Evolutionary conservation across 2,888 invertebrate species (phyloP).

Genomic region (Tinea trinotella): DNA sequence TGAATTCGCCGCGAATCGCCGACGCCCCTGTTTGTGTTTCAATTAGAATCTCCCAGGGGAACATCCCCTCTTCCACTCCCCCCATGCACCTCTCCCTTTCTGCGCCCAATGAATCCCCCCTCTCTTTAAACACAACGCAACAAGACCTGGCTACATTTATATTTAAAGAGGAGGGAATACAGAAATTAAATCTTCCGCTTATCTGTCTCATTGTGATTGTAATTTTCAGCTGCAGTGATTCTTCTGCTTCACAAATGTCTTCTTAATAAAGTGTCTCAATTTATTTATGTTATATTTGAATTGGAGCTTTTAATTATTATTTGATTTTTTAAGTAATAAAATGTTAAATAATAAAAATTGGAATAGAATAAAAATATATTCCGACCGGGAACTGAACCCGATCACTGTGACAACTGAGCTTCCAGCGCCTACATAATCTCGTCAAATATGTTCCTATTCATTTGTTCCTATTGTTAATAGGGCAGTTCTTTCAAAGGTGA

Average conservation of each 20-base stretch:
- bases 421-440: too few species aligned
- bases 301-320: neutral
- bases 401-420: too few species aligned
- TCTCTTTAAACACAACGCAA: slow-evolving; percentile 48
- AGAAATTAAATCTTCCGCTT: slow-evolving; percentile 58
- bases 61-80: slow-evolving; percentile 18
- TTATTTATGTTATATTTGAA: neutral
- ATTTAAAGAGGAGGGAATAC: slow-evolving; percentile 53
- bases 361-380: too few species aligned
- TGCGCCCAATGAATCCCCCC: too few species aligned
- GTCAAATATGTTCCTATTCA: too few species aligned
- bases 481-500: too few species aligned
- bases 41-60: slow-evolving; percentile 45
- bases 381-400: too few species aligned
- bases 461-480: too few species aligned
- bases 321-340: too few species aligned
- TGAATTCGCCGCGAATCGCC: slow-evolving; percentile 62
- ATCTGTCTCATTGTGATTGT: slow-evolving; percentile 36
- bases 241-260: slow-evolving; percentile 21
- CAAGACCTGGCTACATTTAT: slow-evolving; percentile 36
- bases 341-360: too few species aligned
- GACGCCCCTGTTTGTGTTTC: slow-evolving; percentile 66
- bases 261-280: slow-evolving; percentile 2
- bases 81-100: slow-evolving; percentile 23
- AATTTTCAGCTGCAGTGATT: slow-evolving; percentile 41